phyloP scores from a whole-genome alignment of 2,797 vertebrate species.

The Sorex maritimensis region DNA sequence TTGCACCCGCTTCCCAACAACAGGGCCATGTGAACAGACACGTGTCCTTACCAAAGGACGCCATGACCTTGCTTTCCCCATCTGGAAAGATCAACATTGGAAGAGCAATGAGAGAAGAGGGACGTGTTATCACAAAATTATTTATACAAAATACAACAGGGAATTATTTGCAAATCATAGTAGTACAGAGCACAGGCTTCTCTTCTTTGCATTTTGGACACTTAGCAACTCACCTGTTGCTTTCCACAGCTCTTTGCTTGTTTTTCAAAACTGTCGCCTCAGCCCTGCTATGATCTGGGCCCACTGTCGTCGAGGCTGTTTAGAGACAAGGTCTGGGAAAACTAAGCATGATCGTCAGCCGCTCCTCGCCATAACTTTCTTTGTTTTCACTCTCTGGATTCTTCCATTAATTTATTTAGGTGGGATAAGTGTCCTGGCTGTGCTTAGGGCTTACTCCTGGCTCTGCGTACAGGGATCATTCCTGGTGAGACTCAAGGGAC shows the following conservation, averaged over 20 bases:
- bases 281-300: background rate
- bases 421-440: no score
- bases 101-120: accelerated
- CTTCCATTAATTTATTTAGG: slow-evolving; percentile 22
- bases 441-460: no score
- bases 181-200: background rate
- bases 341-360: background rate
- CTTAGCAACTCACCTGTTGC: background rate
- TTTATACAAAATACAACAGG: background rate
- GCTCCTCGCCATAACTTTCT: background rate
- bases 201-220: background rate
- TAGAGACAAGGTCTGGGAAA: slow-evolving; percentile 15
- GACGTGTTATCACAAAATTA: background rate
- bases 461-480: no score
- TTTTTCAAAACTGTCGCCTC: background rate
- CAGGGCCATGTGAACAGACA: background rate
- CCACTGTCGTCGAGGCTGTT: background rate
- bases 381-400: slow-evolving; percentile 14
- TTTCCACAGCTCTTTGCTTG: background rate
- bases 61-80: background rate
- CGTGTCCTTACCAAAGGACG: background rate
- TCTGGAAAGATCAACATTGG: background rate
- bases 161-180: background rate
- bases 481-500: no score
- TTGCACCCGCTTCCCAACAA: no score